These are phyloP conservation scores for Rhyacophila brunnea DNA, from an alignment of 1,140 invertebrate species.

Conservation along the genomic window DNA sequence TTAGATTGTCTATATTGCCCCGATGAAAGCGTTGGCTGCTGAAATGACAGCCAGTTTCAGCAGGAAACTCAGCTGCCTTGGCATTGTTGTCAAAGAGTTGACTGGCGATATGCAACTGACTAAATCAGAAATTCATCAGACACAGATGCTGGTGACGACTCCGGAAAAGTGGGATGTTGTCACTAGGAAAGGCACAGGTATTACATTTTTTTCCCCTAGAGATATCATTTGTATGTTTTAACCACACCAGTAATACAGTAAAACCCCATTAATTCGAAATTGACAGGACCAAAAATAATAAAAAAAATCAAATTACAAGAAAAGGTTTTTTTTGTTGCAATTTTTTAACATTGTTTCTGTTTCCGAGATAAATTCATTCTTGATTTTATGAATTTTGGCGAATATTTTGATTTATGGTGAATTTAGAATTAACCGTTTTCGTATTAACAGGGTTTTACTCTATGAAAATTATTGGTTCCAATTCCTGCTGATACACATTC, in stretches of 20 bases:
- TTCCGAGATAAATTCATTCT: background rate
- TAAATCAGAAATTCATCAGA: conserved; percentile 91
- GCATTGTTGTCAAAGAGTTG: conserved; percentile 85
- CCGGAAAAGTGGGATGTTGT: conserved; percentile 99
- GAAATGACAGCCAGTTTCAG: conserved; percentile 98
- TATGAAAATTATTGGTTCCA: too few relatives aligned
- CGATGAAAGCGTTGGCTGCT: conserved; percentile 98
- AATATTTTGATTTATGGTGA: too few relatives aligned
- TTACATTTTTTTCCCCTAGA: background rate
- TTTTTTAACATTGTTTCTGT: background rate
- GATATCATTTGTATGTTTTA: background rate
- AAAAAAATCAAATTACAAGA: too few relatives aligned
- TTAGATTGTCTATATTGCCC: conserved; percentile 96
- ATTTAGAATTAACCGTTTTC: too few relatives aligned
- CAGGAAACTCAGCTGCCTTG: conserved; percentile 71
- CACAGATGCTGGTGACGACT: conserved; percentile 97
- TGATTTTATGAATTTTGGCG: background rate
- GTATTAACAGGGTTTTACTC: too few relatives aligned
- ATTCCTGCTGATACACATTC: too few relatives aligned
- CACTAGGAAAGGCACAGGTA: conserved; percentile 83
- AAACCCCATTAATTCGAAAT: too few relatives aligned
- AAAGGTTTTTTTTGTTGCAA: background rate
- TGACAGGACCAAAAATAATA: background rate
- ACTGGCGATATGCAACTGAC: conserved; percentile 99
- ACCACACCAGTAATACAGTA: too few relatives aligned